Conservation (phyloP, 35 echinoderm and acorn worm genomes). For the Lytechinus variegatus region DNA sequence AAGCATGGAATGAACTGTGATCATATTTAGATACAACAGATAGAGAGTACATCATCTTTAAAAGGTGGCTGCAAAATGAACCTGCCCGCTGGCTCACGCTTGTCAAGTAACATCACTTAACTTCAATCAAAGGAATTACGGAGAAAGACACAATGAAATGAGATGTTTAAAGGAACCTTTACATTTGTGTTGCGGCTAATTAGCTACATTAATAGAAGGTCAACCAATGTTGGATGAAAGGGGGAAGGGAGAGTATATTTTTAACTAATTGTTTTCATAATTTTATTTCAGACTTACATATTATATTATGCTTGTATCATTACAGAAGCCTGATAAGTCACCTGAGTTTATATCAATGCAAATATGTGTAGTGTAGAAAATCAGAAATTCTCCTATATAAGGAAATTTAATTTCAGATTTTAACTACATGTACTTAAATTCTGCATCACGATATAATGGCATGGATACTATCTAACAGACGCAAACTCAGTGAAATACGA, state of each 20-base stretch:
- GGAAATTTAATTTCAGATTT: background rate
- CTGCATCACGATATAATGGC: background rate
- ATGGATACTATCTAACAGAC: background rate
- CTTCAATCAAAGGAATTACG: background rate
- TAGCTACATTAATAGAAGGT: no score
- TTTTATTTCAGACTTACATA: no score
- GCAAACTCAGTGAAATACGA: background rate
- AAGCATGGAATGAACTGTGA: background rate
- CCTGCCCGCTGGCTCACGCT: background rate
- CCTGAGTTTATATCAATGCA: background rate
- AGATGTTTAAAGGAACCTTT: background rate
- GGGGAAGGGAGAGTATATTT: no score
- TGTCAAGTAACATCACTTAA: background rate
- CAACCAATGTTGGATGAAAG: no score
- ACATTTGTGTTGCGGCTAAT: background rate
- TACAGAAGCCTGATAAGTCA: no score
- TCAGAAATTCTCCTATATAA: background rate
- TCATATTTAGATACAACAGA: background rate
- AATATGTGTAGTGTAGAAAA: background rate
- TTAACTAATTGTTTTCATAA: no score
- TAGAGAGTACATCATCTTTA: background rate
- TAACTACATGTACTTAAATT: background rate
- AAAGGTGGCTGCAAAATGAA: background rate
- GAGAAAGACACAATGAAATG: slow-evolving; percentile 11
- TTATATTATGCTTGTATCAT: no score